phyloP scores from a whole-genome alignment of 2,888 invertebrate genomes.

The Tubiluchus corallicola region DNA sequence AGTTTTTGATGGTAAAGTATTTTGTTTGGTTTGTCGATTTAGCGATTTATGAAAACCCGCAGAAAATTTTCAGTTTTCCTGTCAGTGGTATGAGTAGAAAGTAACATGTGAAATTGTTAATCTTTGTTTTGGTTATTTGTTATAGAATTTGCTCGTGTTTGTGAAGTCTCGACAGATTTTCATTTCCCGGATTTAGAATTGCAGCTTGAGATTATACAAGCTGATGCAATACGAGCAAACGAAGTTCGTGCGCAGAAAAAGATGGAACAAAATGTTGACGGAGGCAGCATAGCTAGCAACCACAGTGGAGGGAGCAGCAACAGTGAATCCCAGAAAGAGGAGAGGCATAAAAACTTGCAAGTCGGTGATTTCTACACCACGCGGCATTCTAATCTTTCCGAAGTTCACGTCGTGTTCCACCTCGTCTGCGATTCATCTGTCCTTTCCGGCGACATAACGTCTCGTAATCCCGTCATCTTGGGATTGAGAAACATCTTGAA shows the following conservation, averaged over 20 bases:
- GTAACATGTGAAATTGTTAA: background rate
- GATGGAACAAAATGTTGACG: background rate
- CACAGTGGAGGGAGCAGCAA: too few species aligned
- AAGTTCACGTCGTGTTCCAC: constrained; percentile 88
- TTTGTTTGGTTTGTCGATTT: too few species aligned
- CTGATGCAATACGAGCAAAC: constrained; percentile 19
- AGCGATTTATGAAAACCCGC: too few species aligned
- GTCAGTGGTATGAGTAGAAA: background rate
- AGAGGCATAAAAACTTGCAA: too few species aligned
- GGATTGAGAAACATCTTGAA: constrained; percentile 86
- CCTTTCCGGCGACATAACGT: constrained; percentile 32
- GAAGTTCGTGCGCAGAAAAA: background rate
- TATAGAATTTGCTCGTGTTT: constrained; percentile 46
- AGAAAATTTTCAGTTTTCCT: too few species aligned
- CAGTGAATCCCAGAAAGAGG: too few species aligned
- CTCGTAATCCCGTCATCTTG: constrained; percentile 60
- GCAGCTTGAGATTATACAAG: constrained; percentile 46
- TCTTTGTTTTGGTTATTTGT: constrained; percentile 13
- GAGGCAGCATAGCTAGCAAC: too few species aligned
- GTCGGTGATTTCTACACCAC: constrained; percentile 29
- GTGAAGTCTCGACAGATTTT: constrained; percentile 71
- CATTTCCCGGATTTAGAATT: constrained; percentile 73
- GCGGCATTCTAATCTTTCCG: constrained; percentile 76
- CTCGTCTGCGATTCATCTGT: constrained; percentile 63
- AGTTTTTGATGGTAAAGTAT: too few species aligned